A percentile compares a stretch with the other conserved stretches of the same genome.
phyloP scores from a whole-genome alignment of 2,888 invertebrate species.

The Drosophila conformis region DNA sequence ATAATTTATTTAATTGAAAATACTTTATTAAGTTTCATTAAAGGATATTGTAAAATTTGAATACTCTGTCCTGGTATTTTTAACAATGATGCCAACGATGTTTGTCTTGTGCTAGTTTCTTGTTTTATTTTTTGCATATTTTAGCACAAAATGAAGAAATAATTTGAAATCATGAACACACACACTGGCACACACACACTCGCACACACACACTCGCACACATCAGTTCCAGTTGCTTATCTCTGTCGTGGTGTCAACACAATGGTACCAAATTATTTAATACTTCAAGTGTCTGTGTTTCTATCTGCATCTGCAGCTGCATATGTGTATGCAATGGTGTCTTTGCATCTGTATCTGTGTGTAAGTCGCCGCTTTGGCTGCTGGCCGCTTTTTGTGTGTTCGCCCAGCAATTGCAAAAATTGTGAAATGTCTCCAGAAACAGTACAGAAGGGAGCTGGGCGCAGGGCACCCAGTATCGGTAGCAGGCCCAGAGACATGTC shows the following conservation, averaged over 20 bases:
- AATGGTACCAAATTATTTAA: constrained; percentile 82
- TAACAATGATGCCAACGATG: constrained; percentile 47
- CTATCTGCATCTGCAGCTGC: constrained; percentile 15
- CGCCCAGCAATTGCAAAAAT: constrained; percentile 59
- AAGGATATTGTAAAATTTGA: constrained; percentile 3
- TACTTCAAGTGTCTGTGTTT: constrained; percentile 73
- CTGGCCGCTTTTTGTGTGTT: constrained; percentile 33
- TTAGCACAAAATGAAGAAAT: constrained; percentile 77
- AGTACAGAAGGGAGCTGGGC: background rate
- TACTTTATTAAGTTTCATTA: background rate
- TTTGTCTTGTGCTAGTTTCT: constrained; percentile 71
- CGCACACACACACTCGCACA: background rate
- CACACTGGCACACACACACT: constrained; percentile 21
- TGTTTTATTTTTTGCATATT: constrained; percentile 54
- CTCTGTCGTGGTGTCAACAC: constrained; percentile 68
- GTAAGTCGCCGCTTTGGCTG: constrained; percentile 52
- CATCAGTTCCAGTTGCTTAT: constrained; percentile 34
- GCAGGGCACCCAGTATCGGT: background rate
- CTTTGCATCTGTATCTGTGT: constrained; percentile 14
- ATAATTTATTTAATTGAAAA: background rate
- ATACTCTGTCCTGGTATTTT: constrained; percentile 37
- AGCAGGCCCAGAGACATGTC: constrained; percentile 42
- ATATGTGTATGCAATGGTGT: background rate
- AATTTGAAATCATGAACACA: constrained; percentile 66
- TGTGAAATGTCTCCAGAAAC: constrained; percentile 45